Conservation (phyloP, 2,888 invertebrate genomes). For the Sarcophaga rosellei region DNA sequence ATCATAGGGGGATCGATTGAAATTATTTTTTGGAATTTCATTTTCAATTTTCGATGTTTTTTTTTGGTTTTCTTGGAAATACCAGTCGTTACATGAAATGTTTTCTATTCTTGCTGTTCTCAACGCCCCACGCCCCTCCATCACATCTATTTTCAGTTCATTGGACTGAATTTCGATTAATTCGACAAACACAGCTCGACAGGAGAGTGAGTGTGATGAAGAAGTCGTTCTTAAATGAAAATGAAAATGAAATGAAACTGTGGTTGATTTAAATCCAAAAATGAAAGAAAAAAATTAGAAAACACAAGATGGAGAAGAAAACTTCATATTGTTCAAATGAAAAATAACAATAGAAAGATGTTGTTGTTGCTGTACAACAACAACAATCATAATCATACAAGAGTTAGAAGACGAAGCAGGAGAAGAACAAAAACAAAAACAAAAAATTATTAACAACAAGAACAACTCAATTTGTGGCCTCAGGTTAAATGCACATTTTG, state of each 20-base stretch:
- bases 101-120: background rate
- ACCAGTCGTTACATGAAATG: background rate
- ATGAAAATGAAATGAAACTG: background rate
- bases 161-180: conserved; percentile 49
- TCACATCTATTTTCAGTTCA: conserved; percentile 19
- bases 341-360: conserved; percentile 56
- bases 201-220: conserved; percentile 13
- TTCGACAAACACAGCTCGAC: conserved; percentile 41
- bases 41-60: no score
- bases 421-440: conserved; percentile 6
- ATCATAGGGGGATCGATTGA: no score
- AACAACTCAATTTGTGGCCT: conserved; percentile 62
- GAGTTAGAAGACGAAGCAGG: background rate
- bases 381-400: conserved; percentile 3
- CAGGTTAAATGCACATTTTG: conserved; percentile 63
- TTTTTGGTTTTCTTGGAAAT: no score
- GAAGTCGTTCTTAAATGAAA: background rate
- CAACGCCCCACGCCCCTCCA: background rate
- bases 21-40: no score
- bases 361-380: conserved; percentile 4
- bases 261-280: background rate
- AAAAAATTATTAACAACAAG: conserved; percentile 15
- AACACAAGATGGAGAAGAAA: conserved; percentile 32
- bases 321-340: conserved; percentile 51
- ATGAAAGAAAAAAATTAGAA: no score